phyloP scores from a whole-genome alignment of 2,113 vertebrate genomes.

The Spea multiplicata region DNA sequence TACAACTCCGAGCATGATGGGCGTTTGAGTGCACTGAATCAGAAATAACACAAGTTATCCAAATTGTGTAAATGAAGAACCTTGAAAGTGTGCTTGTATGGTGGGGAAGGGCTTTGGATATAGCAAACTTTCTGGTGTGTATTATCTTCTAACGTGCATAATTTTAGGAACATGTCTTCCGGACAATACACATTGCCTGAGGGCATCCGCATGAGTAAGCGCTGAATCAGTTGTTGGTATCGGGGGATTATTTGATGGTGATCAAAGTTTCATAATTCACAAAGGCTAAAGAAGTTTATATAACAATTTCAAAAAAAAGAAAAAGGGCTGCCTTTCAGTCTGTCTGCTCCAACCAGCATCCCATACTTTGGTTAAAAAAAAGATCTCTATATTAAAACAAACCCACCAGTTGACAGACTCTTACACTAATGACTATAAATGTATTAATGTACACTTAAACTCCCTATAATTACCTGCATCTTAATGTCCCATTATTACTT shows the following conservation, averaged over 20 bases:
- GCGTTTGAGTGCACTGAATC: no score
- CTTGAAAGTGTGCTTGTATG: no score
- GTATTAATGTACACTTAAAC: constrained; percentile 35
- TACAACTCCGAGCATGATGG: no score
- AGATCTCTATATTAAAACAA: constrained; percentile 6
- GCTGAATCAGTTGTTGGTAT: neutral
- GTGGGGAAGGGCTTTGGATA: no score
- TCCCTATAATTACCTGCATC: constrained; percentile 39
- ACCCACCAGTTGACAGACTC: neutral
- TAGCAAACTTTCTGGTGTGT: neutral
- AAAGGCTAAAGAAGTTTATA: neutral
- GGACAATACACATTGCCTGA: constrained; percentile 9
- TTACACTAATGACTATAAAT: constrained; percentile 33
- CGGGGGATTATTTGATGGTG: neutral
- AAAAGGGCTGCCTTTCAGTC: no score
- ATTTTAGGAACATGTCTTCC: neutral
- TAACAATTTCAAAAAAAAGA: neutral
- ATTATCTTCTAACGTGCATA: constrained; percentile 6
- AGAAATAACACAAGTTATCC: no score
- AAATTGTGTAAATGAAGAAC: no score
- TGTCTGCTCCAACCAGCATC: no score
- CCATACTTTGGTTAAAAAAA: no score
- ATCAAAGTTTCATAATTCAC: constrained; percentile 14
- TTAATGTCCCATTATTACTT: constrained; percentile 36
- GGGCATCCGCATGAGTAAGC: neutral